These are phyloP conservation scores for Nibea albiflora DNA, from an alignment of 2,113 vertebrate genomes.

Conservation along the genomic window DNA sequence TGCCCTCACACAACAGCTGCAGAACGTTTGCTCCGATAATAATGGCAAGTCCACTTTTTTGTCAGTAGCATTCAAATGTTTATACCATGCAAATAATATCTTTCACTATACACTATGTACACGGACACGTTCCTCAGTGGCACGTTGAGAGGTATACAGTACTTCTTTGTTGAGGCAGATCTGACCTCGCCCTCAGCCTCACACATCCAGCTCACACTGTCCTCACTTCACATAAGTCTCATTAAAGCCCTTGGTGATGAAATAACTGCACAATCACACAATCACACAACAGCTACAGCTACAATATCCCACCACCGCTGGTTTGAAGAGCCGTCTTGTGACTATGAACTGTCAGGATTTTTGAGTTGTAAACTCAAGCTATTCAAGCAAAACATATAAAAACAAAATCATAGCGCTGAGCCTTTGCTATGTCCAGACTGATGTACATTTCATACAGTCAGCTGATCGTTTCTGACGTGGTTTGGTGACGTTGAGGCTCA, in stretches of 20 bases:
- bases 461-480: neutral
- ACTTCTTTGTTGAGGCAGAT: slow-evolving; percentile 29
- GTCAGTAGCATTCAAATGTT: slow-evolving; percentile 41
- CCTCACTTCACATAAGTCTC: slow-evolving; percentile 16
- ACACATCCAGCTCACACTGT: neutral
- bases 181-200: neutral
- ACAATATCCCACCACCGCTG: slow-evolving; percentile 15
- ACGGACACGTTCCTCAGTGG: slow-evolving; percentile 47
- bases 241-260: slow-evolving; percentile 51
- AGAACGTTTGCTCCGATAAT: neutral
- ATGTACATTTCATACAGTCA: neutral
- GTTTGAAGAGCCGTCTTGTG: neutral
- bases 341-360: neutral
- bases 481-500: neutral
- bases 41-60: neutral
- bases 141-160: slow-evolving; percentile 60
- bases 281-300: too few species aligned
- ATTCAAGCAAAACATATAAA: slow-evolving; percentile 14
- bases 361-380: neutral
- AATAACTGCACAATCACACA: slow-evolving; percentile 15
- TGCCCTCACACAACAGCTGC: neutral
- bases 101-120: slow-evolving; percentile 62
- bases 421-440: neutral
- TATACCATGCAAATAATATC: slow-evolving; percentile 57
- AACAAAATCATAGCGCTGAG: neutral